These are phyloP conservation scores for Rhagonycha lutea DNA, from an alignment of 2,888 invertebrate genomes.

Conservation along the genomic window DNA sequence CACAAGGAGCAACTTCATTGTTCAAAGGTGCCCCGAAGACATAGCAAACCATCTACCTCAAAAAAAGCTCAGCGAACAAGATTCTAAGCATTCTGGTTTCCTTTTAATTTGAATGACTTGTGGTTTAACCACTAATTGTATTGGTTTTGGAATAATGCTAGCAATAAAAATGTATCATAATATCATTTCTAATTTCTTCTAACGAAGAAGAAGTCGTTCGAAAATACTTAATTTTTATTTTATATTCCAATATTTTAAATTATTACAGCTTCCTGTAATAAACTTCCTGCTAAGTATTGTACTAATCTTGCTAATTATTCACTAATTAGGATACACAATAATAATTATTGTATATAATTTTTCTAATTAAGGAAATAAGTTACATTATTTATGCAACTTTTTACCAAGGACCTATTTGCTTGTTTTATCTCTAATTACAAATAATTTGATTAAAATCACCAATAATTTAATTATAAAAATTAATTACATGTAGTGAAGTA, in stretches of 20 bases:
- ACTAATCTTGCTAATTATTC: not conserved
- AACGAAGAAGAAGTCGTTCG: not conserved
- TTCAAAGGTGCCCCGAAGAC: not conserved
- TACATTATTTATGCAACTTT: not conserved
- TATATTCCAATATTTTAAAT: not conserved
- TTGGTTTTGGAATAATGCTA: not conserved
- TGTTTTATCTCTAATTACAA: not conserved
- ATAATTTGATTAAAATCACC: not conserved
- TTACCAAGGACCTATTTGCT: not conserved
- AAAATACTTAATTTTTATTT: not conserved
- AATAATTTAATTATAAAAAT: not conserved
- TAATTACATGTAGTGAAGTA: too few species aligned
- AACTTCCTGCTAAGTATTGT: too few species aligned
- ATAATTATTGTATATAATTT: not conserved
- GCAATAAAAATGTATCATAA: not conserved
- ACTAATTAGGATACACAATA: not conserved
- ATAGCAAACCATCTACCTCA: not conserved
- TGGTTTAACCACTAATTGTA: not conserved
- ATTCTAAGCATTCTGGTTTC: not conserved
- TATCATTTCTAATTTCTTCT: not conserved
- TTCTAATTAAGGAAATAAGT: not conserved
- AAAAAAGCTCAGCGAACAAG: not conserved
- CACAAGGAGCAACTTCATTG: not conserved
- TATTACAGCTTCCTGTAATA: not conserved
- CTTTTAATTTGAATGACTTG: not conserved